A percentile compares a stretch with the other conserved stretches of the same genome.
Evolutionary conservation across 2,113 vertebrate genomes (phyloP).

Genomic region (Poecile atricapillus): DNA sequence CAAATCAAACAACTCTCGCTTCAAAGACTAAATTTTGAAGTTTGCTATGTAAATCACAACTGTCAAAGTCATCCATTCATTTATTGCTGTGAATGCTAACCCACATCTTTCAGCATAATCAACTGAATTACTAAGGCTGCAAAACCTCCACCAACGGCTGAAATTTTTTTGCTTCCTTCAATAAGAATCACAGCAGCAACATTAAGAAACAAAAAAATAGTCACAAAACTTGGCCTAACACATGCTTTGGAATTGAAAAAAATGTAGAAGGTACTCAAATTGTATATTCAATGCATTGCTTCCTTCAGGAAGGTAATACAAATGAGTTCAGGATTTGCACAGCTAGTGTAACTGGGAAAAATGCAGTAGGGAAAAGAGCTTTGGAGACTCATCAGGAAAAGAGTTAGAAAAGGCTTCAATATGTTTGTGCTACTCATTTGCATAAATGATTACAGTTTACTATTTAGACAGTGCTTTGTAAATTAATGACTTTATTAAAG

Average conservation of each 20-base stretch:
- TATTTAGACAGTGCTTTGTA: neutral
- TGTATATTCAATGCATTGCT: neutral
- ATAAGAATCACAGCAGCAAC: neutral
- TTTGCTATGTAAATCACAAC: neutral
- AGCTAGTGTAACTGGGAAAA: neutral
- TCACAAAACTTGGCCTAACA: neutral
- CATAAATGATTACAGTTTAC: neutral
- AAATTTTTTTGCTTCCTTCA: neutral
- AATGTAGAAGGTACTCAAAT: neutral
- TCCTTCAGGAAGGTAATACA: neutral
- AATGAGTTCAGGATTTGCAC: neutral
- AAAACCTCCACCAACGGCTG: neutral
- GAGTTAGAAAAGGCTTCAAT: neutral
- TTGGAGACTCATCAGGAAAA: neutral
- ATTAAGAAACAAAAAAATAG: neutral
- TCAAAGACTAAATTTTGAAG: neutral
- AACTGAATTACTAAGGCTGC: neutral
- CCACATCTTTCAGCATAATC: neutral
- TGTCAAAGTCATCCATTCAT: neutral
- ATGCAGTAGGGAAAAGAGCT: neutral
- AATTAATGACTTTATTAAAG: neutral
- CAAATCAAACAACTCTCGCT: neutral
- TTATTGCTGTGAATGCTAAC: neutral
- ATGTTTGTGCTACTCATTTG: neutral
- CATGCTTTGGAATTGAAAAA: neutral